Evolutionary conservation across 37 sponge, comb jelly and placozoan genomes (phyloP), one percentile per base, ranked within the genome.

Genomic region (Agelas oroides): DNA sequence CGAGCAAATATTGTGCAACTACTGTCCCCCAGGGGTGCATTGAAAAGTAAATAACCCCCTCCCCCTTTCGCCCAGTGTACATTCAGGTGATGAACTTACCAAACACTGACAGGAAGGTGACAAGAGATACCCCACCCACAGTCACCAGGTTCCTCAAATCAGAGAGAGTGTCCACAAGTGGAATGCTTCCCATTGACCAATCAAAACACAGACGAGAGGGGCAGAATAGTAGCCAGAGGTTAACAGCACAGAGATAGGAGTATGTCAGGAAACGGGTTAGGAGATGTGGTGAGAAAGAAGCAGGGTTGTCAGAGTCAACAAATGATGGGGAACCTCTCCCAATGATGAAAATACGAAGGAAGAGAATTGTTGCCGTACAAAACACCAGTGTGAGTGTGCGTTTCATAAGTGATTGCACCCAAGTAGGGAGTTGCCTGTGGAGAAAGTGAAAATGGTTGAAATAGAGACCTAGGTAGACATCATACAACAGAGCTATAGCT

Each of bases 151-250:
- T 90, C 41, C 97, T 74, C 0, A 32, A 8, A 40, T 97, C 97
- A 24, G 46, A 16, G 20, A 90, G 0, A 2, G 59, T 16, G 20
- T 89, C 36, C 2, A 97, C 56, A 2, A 92, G 77, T 30, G 87
- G 93, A 0, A 97, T 83, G 53, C 92, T 83, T 27, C 86, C 95
- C 97, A 97, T 97, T 17, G 97, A 97, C 97, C 97, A 97, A 69
- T 97, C 97, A 71, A 81, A 89, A 65, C 95, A 92, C 23, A 97
- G 92, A 23, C 63, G 41, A 30, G 73, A 77, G 34, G 97, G 97
- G 55, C 76, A 92, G 40, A 97, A 77, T 21, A 97, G 89, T 3
- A 94, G 61, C 91, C 91, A 94, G 20, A 83, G 27, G 76, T 95
- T 92, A 59, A 87, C 69, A 1, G 89, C 75, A 32, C 73, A 52